Evolutionary conservation across 2,113 vertebrate species (phyloP).

Genomic region (Passer domesticus): DNA sequence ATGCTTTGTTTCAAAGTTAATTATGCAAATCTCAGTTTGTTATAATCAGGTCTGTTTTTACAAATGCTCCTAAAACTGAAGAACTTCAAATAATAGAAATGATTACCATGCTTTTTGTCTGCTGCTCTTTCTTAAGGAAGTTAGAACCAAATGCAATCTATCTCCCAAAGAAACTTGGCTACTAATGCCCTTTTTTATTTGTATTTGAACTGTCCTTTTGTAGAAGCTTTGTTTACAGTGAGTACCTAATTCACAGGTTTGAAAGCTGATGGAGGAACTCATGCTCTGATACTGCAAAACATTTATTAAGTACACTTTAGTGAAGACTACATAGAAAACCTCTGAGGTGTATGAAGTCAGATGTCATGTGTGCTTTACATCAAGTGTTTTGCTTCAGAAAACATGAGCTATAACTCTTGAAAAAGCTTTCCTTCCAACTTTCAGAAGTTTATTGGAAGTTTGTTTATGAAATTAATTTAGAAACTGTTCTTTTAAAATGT

Average conservation of each 20-base stretch:
- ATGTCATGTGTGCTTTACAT: conserved; percentile 78
- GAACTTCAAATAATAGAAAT: conserved; percentile 40
- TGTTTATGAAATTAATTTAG: conserved; percentile 22
- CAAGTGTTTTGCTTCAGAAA: conserved; percentile 68
- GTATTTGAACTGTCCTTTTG: conserved; percentile 54
- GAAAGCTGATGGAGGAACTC: conserved; percentile 42
- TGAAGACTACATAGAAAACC: conserved; percentile 94
- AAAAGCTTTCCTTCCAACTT: conserved; percentile 43
- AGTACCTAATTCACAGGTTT: conserved; percentile 16
- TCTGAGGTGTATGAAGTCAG: conserved; percentile 85
- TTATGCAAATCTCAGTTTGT: conserved; percentile 60
- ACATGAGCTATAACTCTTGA: conserved; percentile 37
- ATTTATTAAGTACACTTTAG: conserved; percentile 75
- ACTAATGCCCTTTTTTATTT: conserved; percentile 46
- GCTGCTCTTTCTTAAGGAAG: conserved; percentile 47
- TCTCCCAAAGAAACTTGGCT: conserved; percentile 45
- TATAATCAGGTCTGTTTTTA: conserved; percentile 56
- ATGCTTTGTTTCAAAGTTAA: conserved; percentile 55
- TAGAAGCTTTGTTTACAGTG: conserved; percentile 48
- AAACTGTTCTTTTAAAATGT: conserved; percentile 15
- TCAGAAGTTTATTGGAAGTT: background rate
- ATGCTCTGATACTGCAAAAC: conserved; percentile 52
- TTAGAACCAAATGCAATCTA: conserved; percentile 28
- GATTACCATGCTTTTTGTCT: conserved; percentile 33
- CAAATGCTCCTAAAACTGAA: conserved; percentile 45